Evolutionary conservation across 2,888 invertebrate genomes (phyloP).

Genomic region (Romanomermis culicivorax): DNA sequence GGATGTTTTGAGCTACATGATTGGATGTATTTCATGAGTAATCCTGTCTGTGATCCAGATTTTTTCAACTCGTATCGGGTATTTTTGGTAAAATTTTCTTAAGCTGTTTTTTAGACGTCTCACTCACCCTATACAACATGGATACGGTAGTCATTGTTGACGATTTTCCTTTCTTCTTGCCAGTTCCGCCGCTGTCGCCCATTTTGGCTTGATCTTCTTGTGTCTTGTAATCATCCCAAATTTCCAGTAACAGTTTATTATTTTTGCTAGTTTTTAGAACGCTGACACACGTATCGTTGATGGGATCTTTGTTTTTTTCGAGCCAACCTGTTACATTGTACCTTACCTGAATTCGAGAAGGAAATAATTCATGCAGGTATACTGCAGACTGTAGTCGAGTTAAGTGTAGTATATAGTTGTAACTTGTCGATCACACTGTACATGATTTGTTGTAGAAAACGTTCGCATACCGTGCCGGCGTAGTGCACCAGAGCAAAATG

Average conservation of each 20-base stretch:
- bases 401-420: neutral
- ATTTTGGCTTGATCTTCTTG: constrained; percentile 23
- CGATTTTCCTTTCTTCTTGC: constrained; percentile 28
- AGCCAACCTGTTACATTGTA: constrained; percentile 35
- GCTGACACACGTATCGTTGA: constrained; percentile 34
- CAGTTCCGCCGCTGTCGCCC: constrained; percentile 19
- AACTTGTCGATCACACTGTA: neutral
- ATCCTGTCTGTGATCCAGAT: too few species aligned
- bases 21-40: too few species aligned
- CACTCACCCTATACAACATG: constrained; percentile 21
- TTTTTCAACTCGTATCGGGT: too few species aligned
- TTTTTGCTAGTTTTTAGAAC: constrained; percentile 26
- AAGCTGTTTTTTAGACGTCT: neutral
- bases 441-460: constrained; percentile 3
- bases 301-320: constrained; percentile 37
- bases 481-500: constrained; percentile 36
- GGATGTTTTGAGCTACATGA: too few species aligned
- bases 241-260: constrained; percentile 21
- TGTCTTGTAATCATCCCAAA: constrained; percentile 27
- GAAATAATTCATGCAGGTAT: too few species aligned
- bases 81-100: too few species aligned
- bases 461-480: constrained; percentile 33
- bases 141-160: constrained; percentile 27
- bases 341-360: constrained; percentile 28
- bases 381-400: too few species aligned